These are phyloP conservation scores for Cryptomyrus ogoouensis DNA, from an alignment of 2,113 vertebrate species.

Conservation along the genomic window DNA sequence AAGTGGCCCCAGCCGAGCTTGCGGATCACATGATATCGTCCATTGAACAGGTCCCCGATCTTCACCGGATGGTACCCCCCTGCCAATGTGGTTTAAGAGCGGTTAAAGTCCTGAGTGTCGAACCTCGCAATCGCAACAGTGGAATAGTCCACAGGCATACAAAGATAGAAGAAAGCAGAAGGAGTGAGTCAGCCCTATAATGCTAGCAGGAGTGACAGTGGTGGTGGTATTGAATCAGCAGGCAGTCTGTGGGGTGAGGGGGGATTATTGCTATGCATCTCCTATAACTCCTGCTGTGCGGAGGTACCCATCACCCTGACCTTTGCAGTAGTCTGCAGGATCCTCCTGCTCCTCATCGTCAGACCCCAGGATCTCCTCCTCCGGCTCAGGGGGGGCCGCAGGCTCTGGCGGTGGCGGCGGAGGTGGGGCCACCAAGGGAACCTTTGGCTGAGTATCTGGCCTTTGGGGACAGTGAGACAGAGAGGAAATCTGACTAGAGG, in stretches of 20 bases:
- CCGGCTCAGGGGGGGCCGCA: slow-evolving; percentile 13
- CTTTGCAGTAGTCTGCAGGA: slow-evolving; percentile 51
- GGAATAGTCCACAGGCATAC: background rate
- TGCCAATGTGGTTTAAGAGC: slow-evolving; percentile 22
- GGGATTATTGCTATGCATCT: too few species aligned
- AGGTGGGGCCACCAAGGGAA: slow-evolving; percentile 9
- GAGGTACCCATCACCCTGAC: slow-evolving; percentile 31
- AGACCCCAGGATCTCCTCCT: slow-evolving; percentile 29
- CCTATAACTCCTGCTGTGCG: background rate
- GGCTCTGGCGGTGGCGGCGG: slow-evolving; percentile 12
- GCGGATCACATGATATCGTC: slow-evolving; percentile 57
- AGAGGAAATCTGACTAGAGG: background rate
- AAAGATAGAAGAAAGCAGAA: background rate
- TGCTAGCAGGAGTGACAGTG: background rate
- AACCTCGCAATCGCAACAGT: background rate
- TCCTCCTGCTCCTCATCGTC: slow-evolving; percentile 57
- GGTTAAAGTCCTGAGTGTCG: background rate
- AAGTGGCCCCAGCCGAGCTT: slow-evolving; percentile 66
- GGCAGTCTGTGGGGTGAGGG: background rate
- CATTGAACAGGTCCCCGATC: slow-evolving; percentile 53
- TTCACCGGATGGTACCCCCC: slow-evolving; percentile 59
- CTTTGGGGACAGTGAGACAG: background rate
- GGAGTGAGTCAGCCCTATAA: background rate
- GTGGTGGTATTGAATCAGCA: background rate
- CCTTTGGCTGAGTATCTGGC: slow-evolving; percentile 23